A percentile compares a stretch with the other conserved stretches of the same genome.
Evolutionary conservation across 2,113 vertebrate genomes (phyloP).

Genomic region (Nestor notabilis): DNA sequence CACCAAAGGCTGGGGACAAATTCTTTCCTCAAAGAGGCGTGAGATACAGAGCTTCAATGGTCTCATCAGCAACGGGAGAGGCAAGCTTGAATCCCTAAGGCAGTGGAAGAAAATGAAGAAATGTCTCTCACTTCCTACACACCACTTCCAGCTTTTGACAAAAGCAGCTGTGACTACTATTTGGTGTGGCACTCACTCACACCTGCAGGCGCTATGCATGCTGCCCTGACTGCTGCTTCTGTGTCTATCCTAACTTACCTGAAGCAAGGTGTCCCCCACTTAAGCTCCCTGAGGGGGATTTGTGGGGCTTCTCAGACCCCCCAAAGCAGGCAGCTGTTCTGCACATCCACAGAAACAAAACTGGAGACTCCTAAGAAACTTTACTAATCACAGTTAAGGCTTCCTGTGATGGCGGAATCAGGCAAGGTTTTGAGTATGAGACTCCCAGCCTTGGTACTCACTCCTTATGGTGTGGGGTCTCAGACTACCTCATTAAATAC

Average conservation of each 20-base stretch:
- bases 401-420: accelerated
- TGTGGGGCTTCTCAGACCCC: not conserved
- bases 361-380: not conserved
- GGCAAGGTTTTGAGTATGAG: not conserved
- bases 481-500: not conserved
- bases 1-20: not conserved
- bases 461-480: not conserved
- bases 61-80: not conserved
- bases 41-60: not conserved
- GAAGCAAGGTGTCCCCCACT: not conserved
- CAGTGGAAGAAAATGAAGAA: not conserved
- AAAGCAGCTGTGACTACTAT: not conserved
- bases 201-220: accelerated
- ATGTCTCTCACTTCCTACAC: not conserved
- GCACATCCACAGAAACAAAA: not conserved
- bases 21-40: not conserved
- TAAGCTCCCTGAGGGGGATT: not conserved
- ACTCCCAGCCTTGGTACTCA: not conserved
- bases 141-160: not conserved
- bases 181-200: not conserved
- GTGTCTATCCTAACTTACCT: not conserved
- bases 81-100: not conserved
- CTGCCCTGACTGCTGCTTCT: not conserved
- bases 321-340: not conserved
- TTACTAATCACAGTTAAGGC: not conserved